Base-by-base conservation (phyloP, 92 coral and sea anemone species). In the Galaxea fascicularis region DNA sequence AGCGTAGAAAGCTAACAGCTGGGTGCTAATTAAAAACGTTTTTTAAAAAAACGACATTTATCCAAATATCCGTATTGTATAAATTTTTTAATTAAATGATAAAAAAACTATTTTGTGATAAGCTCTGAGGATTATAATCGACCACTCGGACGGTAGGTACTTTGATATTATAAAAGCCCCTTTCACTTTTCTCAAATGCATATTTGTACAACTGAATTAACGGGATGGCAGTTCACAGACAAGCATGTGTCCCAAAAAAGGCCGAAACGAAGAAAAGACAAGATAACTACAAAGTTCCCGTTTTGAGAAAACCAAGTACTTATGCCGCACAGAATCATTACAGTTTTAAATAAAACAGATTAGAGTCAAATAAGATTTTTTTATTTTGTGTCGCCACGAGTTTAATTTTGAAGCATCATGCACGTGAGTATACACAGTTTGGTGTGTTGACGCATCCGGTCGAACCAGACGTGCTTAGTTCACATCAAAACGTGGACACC, bases 61-160 rank as follows among this genome's bases (percentile, higher is more conserved):
- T 27, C n/a, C 26, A 80, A 65, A 65, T 52, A 66, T 64, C 26
- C 82, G 17, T 56, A 24, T 1, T 49, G 56, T 12, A 14, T 39
- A 44, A 26, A 62, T 60, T 27, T 60, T 35, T 77, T 63, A 60
- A 77, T 77, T 77, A 63, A 77, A 77, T 44, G 30, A 77, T 54
- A 76, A 54, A 59, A 77, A 28, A 18, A 44, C 35, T 17, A 63
- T 46, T 60, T 77, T 60, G 8, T 41, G 24, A 41, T 77, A 41
- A 39, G 71, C 71, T 24, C 24, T 41, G 54, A 29, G 67, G 27
- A 10, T 27, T 76, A 22, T 56, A 57, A 11, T 56, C 58, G 80
- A 30, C 18, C 21, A 18, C 68, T 39, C 31, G 28, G 65, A 14
- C 53, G 31, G 53, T 59, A 35, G 35, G 56, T 76, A 31, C 69